These are phyloP conservation scores for Aselliscus stoliczkanus DNA, from an alignment of 2,797 vertebrate genomes.

Conservation along the genomic window DNA sequence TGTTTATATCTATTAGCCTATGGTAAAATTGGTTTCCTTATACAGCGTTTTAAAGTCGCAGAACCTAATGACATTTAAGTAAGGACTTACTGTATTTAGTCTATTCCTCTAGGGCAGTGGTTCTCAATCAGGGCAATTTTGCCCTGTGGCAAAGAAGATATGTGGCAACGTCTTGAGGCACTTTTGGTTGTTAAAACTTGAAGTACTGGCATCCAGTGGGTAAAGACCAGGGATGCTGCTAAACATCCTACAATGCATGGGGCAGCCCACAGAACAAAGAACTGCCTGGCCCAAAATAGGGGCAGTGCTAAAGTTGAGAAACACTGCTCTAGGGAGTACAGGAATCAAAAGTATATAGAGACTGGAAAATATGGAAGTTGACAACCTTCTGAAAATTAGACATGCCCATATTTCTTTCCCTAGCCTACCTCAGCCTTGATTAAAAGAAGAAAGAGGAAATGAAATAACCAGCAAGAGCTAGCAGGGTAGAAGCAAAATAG, in stretches of 20 bases:
- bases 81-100: background rate
- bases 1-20: background rate
- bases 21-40: background rate
- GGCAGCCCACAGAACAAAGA: background rate
- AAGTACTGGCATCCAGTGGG: background rate
- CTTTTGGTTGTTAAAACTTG: background rate
- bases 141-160: background rate
- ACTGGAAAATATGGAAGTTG: background rate
- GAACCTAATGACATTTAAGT: background rate
- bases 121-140: background rate
- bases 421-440: background rate
- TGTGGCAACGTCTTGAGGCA: background rate
- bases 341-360: background rate
- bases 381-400: conserved; percentile 5
- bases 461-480: conserved; percentile 7
- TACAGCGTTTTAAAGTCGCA: background rate
- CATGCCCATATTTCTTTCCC: background rate
- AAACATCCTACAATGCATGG: background rate
- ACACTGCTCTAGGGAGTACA: background rate
- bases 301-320: background rate
- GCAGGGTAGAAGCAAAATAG: background rate
- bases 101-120: background rate
- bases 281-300: background rate
- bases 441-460: conserved; percentile 49
- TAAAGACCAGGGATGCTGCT: background rate